Conservation (phyloP, 2,113 vertebrate genomes). For the Ceratotherium simum region DNA sequence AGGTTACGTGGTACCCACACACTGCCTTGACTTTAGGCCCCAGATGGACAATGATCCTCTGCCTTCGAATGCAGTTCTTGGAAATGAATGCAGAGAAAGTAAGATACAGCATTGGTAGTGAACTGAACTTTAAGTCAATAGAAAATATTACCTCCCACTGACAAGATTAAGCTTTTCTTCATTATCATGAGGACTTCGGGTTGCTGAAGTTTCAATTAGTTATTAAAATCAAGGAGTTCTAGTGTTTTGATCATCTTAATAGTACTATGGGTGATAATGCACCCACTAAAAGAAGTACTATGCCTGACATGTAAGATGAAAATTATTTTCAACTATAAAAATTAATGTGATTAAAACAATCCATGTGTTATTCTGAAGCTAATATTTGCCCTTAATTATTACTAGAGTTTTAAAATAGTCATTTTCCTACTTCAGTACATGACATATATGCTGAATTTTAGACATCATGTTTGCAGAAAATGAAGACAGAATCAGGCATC, state of each 20-base stretch:
- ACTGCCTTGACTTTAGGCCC: not conserved
- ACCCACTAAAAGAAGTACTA: not conserved
- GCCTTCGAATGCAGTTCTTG: not conserved
- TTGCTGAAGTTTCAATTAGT: not conserved
- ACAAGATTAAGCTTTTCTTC: not conserved
- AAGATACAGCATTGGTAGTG: not conserved
- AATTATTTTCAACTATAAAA: not conserved
- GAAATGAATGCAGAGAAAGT: not conserved
- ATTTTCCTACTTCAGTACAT: not conserved
- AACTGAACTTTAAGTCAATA: not conserved
- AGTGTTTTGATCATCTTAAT: not conserved
- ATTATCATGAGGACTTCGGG: not conserved
- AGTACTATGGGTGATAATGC: not conserved
- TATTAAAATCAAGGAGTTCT: not conserved
- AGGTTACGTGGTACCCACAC: rapidly evolving
- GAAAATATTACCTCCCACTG: not conserved
- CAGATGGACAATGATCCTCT: not conserved
- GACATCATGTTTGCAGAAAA: not conserved
- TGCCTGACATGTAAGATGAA: not conserved
- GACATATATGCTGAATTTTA: not conserved
- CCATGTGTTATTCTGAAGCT: not conserved
- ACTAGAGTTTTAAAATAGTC: not conserved
- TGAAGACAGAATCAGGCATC: not conserved
- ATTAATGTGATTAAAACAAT: not conserved
- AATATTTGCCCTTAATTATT: not conserved